Percentiles rank a stretch among this genome's conserved stretches.
Conservation (phyloP, 2,797 vertebrate genomes). For the Spinus pinus region DNA sequence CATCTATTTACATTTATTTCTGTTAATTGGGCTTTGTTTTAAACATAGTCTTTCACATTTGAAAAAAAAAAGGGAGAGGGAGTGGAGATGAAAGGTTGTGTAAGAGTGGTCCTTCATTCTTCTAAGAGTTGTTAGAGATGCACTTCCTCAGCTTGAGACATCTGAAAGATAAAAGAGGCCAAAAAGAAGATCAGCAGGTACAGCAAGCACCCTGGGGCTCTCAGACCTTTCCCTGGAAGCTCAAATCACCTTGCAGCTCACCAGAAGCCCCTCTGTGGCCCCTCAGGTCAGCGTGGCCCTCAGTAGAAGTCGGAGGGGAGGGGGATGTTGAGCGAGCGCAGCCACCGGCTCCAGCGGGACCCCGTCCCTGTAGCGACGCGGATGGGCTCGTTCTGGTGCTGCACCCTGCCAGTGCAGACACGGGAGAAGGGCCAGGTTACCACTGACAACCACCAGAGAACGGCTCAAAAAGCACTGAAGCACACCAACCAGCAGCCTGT, state of each 20-base stretch:
- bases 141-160: not conserved
- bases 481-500: not conserved
- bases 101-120: constrained; percentile 33
- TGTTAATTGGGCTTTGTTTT: not conserved
- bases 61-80: not conserved
- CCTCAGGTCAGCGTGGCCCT: not conserved
- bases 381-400: constrained; percentile 5
- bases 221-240: not conserved
- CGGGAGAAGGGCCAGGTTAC: not conserved
- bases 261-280: not conserved
- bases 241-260: constrained; percentile 24
- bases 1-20: constrained; percentile 65
- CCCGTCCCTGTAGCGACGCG: not conserved
- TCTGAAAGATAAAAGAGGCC: constrained; percentile 26
- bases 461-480: not conserved
- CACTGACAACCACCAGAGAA: not conserved
- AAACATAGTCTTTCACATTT: constrained; percentile 20
- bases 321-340: constrained; percentile 59
- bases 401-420: constrained; percentile 7
- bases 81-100: not conserved
- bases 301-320: constrained; percentile 50
- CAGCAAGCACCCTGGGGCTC: not conserved
- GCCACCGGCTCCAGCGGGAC: constrained; percentile 53
- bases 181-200: not conserved
- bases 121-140: not conserved